Evolutionary conservation across 2,888 invertebrate species (phyloP), one percentile per base, ranked within the genome.

Genomic region (Gari tellinella): DNA sequence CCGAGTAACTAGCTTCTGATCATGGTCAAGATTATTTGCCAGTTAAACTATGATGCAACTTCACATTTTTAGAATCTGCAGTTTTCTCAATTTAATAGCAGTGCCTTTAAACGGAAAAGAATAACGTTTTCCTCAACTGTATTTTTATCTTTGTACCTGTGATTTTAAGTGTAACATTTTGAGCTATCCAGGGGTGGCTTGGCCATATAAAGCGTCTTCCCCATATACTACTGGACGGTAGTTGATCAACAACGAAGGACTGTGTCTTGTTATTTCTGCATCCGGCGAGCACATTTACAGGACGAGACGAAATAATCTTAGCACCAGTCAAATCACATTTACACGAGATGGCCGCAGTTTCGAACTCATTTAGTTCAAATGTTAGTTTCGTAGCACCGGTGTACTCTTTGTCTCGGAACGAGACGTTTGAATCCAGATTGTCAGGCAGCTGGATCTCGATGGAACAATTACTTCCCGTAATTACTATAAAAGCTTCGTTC

Each of bases 291-390:
- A 79, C 79, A 31, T 53, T 60, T 8, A 75, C 53, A 21, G 68
- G 72, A 61, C 62, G 69, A 15, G 49, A n/a, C n/a, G 79, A 68
- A 25, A 25, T n/a, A 26, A 79, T 62, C 10, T 26, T 62, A 58
- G 64, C 73, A 65, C 75, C 75, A n/a, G 79, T 61, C 23, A 75
- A 40, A 66, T 79, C 74, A 62, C 79, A 79, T 15, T 26, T 37
- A 46, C 73, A 73, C n/a, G 46, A 51, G 10, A 79, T 43, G 25
- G 61, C 70, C 7, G 68, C 19, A 10, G 53, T 51, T 26, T 67
- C 67, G 26, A 62, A 60, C 31, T 60, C 57, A 10, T 48, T 41
- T 40, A 79, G 62, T 4, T 58, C n/a, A 17, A 78, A n/a, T 21
- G 51, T 69, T 3, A 78, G 8, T 19, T n/a, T 66, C 12, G 69